Conservation (phyloP, 1,140 invertebrate species). For the Venturia canescens region DNA sequence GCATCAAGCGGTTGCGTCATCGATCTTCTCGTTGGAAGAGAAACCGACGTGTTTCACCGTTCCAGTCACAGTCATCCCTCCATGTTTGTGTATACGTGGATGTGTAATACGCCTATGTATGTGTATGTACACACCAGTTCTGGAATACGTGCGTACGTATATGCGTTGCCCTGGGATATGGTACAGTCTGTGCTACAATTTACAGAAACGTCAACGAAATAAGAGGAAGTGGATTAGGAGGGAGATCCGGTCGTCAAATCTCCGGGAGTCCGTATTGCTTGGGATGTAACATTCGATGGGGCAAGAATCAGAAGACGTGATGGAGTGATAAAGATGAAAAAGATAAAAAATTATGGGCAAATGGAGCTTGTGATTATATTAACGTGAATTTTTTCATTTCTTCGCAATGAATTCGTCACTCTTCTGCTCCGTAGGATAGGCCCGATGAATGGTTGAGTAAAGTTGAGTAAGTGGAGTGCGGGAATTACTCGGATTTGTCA, state of each 20-base stretch:
- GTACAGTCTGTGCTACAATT: neutral
- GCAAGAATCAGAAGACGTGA: too few species aligned
- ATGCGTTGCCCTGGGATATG: neutral
- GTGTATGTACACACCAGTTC: neutral
- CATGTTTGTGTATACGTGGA: constrained; percentile 28
- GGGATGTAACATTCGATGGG: too few species aligned
- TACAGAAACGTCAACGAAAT: neutral
- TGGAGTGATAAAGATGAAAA: too few species aligned
- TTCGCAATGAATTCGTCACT: too few species aligned
- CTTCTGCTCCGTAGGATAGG: too few species aligned
- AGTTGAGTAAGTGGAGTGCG: too few species aligned
- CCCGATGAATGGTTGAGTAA: too few species aligned
- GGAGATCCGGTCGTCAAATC: neutral
- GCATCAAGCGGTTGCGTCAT: constrained; percentile 47
- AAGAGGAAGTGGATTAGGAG: neutral
- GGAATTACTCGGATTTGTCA: too few species aligned
- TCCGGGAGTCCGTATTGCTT: neutral
- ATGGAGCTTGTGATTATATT: too few species aligned
- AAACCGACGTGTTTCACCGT: constrained; percentile 32
- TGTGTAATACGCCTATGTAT: neutral
- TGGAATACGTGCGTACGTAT: neutral
- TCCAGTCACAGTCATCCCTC: constrained; percentile 5
- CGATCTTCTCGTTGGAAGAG: constrained; percentile 52
- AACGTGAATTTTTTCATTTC: too few species aligned
- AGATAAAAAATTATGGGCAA: too few species aligned